Evolutionary conservation across 1,140 invertebrate genomes (phyloP).

Genomic region (Elysia chlorotica): DNA sequence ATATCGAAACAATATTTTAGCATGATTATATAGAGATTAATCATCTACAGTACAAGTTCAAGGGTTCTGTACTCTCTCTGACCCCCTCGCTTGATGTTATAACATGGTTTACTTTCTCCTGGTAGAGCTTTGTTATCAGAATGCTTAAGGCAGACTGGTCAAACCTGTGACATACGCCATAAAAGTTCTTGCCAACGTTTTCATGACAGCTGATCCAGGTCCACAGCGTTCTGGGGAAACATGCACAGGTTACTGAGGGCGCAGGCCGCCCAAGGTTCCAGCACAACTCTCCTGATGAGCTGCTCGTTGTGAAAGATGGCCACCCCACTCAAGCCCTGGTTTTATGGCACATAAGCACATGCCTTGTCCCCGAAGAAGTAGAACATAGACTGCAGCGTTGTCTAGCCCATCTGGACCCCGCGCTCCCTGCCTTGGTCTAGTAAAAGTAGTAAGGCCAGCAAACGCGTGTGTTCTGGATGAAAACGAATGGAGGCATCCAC

Average conservation of each 20-base stretch:
- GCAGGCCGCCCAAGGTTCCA: slow-evolving; percentile 8
- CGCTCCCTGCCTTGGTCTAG: neutral
- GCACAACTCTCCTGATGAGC: neutral
- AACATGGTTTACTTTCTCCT: too few species aligned
- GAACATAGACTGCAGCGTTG: neutral
- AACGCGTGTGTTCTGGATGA: neutral
- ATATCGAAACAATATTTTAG: too few species aligned
- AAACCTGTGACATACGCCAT: too few species aligned
- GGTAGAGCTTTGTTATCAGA: too few species aligned
- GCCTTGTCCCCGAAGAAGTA: slow-evolving; percentile 11
- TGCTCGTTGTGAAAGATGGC: neutral
- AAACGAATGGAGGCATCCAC: slow-evolving; percentile 3
- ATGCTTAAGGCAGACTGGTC: too few species aligned
- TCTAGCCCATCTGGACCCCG: neutral
- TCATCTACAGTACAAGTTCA: too few species aligned
- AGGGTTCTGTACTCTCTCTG: too few species aligned
- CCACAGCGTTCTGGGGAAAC: neutral
- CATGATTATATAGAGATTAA: too few species aligned
- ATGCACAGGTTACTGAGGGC: neutral
- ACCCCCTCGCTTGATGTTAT: too few species aligned
- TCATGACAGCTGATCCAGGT: neutral
- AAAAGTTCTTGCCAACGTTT: too few species aligned
- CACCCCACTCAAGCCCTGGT: neutral
- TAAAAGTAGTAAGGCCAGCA: neutral
- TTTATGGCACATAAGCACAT: neutral